phyloP scores from a whole-genome alignment of 1,140 invertebrate genomes.

The Caerostris extrusa region DNA sequence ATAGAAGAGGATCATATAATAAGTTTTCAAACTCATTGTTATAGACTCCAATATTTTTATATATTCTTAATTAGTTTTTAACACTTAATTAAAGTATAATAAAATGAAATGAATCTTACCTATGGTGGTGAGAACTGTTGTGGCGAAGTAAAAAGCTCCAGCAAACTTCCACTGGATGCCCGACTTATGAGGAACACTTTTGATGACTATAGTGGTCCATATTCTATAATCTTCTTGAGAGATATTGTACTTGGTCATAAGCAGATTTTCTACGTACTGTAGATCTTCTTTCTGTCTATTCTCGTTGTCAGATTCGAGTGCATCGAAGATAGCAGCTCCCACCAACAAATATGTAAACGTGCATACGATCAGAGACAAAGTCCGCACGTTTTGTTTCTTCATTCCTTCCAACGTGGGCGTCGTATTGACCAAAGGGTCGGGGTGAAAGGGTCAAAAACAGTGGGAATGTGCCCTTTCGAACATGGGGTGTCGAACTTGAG shows the following conservation, averaged over 20 bases:
- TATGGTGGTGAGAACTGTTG: conserved; percentile 98
- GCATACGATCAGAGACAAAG: conserved; percentile 98
- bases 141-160: conserved; percentile 99
- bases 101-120: conserved; percentile 84
- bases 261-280: conserved; percentile 84
- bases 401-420: conserved; percentile 83
- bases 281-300: conserved; percentile 92
- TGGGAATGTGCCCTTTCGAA: conserved; percentile 34
- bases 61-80: not conserved
- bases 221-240: conserved; percentile 94
- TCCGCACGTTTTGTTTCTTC: conserved; percentile 99
- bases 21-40: not conserved
- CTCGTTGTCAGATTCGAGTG: conserved; percentile 97
- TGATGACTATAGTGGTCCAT: conserved; percentile 96
- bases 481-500: not conserved
- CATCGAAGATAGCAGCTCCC: conserved; percentile 99
- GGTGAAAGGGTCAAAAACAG: conserved; percentile 14
- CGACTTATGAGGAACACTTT: conserved; percentile 98
- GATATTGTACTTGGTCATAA: conserved; percentile 96
- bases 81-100: not conserved
- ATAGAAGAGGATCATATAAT: no score
- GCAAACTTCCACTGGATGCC: conserved; percentile 98
- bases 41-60: not conserved
- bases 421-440: conserved; percentile 37
- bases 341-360: conserved; percentile 99